phyloP scores from a whole-genome alignment of 2,113 vertebrate genomes.

The Grammomys dolichurus region DNA sequence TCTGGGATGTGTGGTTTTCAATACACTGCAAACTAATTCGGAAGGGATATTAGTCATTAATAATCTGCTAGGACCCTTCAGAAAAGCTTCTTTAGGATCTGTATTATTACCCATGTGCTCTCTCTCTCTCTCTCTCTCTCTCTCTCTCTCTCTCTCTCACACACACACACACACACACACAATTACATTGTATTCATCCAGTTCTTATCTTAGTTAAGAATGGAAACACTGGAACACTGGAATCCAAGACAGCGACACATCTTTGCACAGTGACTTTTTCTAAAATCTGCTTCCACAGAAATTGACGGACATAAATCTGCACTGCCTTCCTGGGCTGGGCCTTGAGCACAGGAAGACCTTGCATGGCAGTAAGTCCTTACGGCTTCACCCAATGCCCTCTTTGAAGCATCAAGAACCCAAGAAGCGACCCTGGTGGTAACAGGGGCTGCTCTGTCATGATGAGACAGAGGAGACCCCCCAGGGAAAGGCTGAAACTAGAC shows the following conservation, averaged over 20 bases:
- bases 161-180: not conserved
- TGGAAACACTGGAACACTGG: not conserved
- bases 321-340: not conserved
- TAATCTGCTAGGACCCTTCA: not conserved
- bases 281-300: not conserved
- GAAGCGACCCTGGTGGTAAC: not conserved
- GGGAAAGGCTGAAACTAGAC: not conserved
- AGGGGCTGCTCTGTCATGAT: not conserved
- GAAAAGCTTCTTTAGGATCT: slow-evolving; percentile 44
- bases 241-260: not conserved
- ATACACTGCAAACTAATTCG: not conserved
- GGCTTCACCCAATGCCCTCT: not conserved
- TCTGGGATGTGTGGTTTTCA: not conserved
- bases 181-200: not conserved
- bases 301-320: not conserved
- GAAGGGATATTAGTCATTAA: not conserved
- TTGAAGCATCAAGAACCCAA: not conserved
- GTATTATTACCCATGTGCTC: not conserved
- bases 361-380: fast-evolving
- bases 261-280: not conserved
- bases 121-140: not conserved
- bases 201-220: slow-evolving; percentile 47
- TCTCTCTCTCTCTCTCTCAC: not conserved
- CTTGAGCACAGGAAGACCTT: not conserved
- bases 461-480: not conserved